A percentile compares a stretch with the other conserved stretches of the same genome.
These are phyloP conservation scores for Agrochola circellaris DNA, from an alignment of 2,888 invertebrate genomes.

Conservation along the genomic window DNA sequence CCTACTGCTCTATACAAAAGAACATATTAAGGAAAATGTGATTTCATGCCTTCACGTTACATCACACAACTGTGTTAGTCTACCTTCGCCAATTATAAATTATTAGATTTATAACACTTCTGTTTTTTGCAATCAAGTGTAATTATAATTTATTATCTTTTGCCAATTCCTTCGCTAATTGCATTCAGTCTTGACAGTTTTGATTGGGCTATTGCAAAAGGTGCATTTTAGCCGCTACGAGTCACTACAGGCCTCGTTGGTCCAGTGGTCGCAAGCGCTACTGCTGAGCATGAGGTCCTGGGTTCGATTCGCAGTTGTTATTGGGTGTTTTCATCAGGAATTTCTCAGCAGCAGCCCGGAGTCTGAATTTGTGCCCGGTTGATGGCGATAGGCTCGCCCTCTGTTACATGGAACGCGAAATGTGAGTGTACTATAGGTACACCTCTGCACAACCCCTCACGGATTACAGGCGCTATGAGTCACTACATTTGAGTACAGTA, in stretches of 20 bases:
- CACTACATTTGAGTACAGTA: no score
- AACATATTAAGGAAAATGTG: slow-evolving; percentile 1
- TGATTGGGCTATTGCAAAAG: neutral
- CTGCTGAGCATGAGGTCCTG: neutral
- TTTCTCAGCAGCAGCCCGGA: neutral
- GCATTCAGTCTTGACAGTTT: slow-evolving; percentile 15
- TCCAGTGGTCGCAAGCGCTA: neutral
- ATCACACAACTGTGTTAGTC: slow-evolving; percentile 28
- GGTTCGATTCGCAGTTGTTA: neutral
- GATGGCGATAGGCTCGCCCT: neutral
- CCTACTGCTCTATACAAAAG: no score
- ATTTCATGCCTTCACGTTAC: slow-evolving; percentile 40
- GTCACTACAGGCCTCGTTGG: neutral
- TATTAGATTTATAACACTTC: slow-evolving; percentile 6
- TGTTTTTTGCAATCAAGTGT: slow-evolving; percentile 26
- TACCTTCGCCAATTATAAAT: slow-evolving; percentile 19
- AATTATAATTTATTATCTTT: slow-evolving; percentile 10
- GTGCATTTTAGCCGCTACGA: neutral
- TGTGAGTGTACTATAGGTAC: no score
- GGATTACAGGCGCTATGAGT: no score
- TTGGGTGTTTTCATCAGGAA: neutral
- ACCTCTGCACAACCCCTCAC: no score
- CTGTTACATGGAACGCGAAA: no score
- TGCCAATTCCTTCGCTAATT: slow-evolving; percentile 1
- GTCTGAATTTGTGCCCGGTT: neutral